Evolutionary conservation across 1,140 invertebrate species (phyloP), one percentile per base, ranked within the genome.

Genomic region (Aphelenchoides besseyi): DNA sequence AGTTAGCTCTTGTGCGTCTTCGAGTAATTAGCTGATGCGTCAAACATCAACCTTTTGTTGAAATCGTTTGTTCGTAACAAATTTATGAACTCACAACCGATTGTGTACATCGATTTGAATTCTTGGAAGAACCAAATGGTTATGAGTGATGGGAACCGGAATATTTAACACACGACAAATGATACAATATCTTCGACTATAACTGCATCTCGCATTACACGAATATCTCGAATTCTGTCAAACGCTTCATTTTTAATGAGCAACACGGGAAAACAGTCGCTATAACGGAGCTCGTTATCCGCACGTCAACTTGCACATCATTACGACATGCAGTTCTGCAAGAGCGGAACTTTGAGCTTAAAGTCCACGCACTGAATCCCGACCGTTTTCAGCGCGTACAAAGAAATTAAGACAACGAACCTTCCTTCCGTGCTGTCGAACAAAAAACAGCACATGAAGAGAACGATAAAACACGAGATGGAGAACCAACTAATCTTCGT

Each of bases 281-380:
- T 23, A 48, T 48, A 48, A 48, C 41, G 41, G 41, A 48, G 41
- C 41, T 48, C 41, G 41, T 48, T 48, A 48, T 48, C 41, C 41
- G 41, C 41, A 48, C 41, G 41, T 48, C 41, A 12, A 23, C 23
- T 48, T 23, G 41, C 41, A 48, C 41, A 48, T 48, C 41, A 48
- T 48, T 48, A 48, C 41, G 41, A 48, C 12, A 23, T 23, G 41
- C 23, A 12, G 41, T 48, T 48, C 23, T 48, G 41, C 41, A 48
- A 48, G 23, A 23, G 41, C 41, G 41, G 41, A 48, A 48, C 41
- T 48, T 23, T 12, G 12, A 23, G 41, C 41, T 48, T 48, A 48
- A 48, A 48, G 41, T 48, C 23, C 41, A 48, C 41, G 41, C 41
- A 23, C 41, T 12, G 12, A 23, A 48, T 48, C 12, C 41, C 41